Percentiles rank a stretch among this genome's conserved stretches.
Evolutionary conservation across 1,140 invertebrate genomes (phyloP).

Genomic region (Trichomalopsis sarcophagae): DNA sequence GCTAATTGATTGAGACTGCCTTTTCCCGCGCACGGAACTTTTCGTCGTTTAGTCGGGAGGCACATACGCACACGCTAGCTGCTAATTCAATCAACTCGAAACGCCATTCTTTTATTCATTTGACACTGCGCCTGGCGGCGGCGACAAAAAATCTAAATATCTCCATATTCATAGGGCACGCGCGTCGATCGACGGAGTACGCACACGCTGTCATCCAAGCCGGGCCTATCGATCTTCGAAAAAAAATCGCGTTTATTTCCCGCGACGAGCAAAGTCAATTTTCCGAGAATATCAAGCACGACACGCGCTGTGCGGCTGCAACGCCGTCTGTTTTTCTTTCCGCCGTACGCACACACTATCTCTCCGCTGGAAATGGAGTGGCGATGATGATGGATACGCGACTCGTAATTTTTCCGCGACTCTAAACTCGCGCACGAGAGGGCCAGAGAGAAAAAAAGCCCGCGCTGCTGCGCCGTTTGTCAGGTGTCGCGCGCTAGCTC

Average conservation of each 20-base stretch:
- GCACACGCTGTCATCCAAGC: neutral
- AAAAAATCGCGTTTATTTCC: neutral
- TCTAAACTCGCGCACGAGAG: neutral
- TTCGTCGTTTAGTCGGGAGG: too few species aligned
- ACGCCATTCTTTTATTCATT: too few species aligned
- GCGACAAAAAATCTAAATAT: neutral
- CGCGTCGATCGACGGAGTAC: neutral
- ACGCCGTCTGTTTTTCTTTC: neutral
- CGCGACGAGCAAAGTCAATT: neutral
- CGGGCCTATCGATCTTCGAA: neutral
- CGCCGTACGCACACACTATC: neutral
- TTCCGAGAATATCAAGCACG: neutral
- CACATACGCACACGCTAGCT: too few species aligned
- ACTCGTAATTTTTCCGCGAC: conserved; percentile 13
- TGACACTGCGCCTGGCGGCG: neutral
- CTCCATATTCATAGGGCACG: neutral
- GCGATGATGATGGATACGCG: conserved; percentile 39
- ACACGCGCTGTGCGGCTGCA: neutral
- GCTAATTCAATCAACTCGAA: too few species aligned
- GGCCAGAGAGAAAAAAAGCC: conserved; percentile 43
- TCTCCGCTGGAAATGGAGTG: conserved; percentile 17
- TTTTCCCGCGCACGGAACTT: too few species aligned
- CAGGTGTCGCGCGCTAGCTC: conserved; percentile 63
- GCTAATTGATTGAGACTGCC: neutral
- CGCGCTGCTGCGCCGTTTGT: conserved; percentile 68